Percentiles rank a stretch among this genome's conserved stretches.
Conservation (phyloP, 2,888 invertebrate genomes). For the Aspidiotus rigidus region DNA sequence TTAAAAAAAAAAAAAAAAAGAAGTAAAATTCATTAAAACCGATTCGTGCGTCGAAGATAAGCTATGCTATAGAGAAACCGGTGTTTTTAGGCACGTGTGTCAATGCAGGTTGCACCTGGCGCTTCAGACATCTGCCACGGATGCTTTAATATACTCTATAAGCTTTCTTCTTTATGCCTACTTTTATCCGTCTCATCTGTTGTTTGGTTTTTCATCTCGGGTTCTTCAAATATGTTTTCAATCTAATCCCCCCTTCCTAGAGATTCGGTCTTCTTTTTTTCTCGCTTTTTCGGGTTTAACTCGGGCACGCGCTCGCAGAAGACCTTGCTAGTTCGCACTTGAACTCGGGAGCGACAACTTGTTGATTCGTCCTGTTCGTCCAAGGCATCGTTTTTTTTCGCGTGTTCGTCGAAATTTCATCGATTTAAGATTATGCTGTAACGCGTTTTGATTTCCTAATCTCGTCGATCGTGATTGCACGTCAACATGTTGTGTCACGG, state of each 20-base stretch:
- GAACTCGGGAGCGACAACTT: neutral
- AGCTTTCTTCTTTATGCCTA: conserved; percentile 5
- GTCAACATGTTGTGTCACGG: conserved; percentile 20
- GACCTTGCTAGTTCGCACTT: neutral
- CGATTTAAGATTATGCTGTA: too few relatives aligned
- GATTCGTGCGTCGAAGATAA: too few relatives aligned
- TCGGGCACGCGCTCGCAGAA: conserved; percentile 1
- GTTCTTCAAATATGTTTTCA: conserved; percentile 23
- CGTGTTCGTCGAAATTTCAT: too few relatives aligned
- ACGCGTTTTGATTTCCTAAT: too few relatives aligned
- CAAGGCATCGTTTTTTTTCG: too few relatives aligned
- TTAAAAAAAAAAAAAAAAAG: too few relatives aligned
- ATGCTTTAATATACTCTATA: conserved; percentile 7
- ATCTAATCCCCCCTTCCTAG: conserved; percentile 21
- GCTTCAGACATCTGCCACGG: conserved; percentile 31
- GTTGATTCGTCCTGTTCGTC: neutral
- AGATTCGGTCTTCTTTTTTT: neutral
- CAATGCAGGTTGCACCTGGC: conserved; percentile 29
- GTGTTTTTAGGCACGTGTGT: conserved; percentile 32
- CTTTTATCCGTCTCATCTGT: neutral
- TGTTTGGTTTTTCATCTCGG: neutral
- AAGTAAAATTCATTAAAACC: too few relatives aligned
- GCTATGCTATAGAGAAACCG: conserved; percentile 4
- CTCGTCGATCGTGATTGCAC: too few relatives aligned
- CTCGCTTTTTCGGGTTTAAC: neutral